phyloP scores from a whole-genome alignment of 2,113 vertebrate genomes.

The Aspiorhynchus laticeps region DNA sequence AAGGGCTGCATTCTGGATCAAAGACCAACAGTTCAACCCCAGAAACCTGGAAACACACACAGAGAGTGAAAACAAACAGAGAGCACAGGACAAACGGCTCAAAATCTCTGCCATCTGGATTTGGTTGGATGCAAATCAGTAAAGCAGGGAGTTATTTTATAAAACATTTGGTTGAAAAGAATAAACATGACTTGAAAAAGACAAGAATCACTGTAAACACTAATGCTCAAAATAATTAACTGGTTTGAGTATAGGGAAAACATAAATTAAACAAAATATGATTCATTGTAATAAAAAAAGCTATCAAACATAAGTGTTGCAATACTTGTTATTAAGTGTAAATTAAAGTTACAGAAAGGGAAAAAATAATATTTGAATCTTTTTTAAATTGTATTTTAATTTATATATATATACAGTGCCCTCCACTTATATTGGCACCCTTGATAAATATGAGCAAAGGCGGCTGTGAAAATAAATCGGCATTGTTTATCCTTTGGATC shows the following conservation, averaged over 20 bases:
- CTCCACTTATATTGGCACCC: too few species aligned
- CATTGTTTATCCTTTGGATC: too few species aligned
- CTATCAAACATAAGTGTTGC: too few species aligned
- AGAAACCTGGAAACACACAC: slow-evolving; percentile 46
- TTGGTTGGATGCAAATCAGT: background rate
- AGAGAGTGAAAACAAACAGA: slow-evolving; percentile 50
- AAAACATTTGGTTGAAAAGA: background rate
- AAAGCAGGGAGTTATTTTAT: background rate
- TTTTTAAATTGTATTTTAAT: too few species aligned
- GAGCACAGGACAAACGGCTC: slow-evolving; percentile 13
- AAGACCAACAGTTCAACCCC: slow-evolving; percentile 60
- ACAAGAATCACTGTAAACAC: background rate
- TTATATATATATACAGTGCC: too few species aligned
- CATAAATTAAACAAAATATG: background rate
- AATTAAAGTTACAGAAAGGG: too few species aligned
- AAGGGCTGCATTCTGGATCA: slow-evolving; percentile 78
- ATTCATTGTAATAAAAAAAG: background rate
- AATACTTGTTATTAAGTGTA: too few species aligned
- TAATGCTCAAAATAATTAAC: background rate
- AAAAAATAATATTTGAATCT: too few species aligned
- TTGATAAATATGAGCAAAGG: too few species aligned
- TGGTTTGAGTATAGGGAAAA: background rate
- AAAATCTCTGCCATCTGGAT: background rate
- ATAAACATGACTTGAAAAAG: slow-evolving; percentile 7
- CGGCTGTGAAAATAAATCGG: too few species aligned